Evolutionary conservation across 2,797 vertebrate species (phyloP).

Genomic region (Lutjanus campechanus): DNA sequence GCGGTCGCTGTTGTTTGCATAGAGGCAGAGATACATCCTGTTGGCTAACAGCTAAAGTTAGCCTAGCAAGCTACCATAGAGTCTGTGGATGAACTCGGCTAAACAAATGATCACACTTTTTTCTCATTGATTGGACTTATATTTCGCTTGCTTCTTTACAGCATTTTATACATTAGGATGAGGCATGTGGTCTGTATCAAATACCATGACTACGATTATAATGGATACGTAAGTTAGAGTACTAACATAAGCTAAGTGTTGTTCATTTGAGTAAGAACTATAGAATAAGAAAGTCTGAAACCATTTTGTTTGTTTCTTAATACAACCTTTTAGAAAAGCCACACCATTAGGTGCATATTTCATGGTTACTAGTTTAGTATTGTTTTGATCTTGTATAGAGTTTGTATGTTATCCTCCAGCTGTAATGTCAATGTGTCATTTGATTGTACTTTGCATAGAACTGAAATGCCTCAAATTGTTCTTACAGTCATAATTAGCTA

Average conservation of each 20-base stretch:
- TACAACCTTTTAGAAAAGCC: background rate
- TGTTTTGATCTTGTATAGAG: background rate
- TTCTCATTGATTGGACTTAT: background rate
- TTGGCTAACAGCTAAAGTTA: conserved; percentile 37
- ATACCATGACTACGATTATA: too few species aligned
- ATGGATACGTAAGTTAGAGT: background rate
- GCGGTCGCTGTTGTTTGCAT: background rate
- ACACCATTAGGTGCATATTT: background rate
- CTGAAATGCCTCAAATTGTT: background rate
- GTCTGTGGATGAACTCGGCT: background rate
- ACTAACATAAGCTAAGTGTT: background rate
- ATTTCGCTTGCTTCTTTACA: background rate
- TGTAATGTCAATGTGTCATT: background rate
- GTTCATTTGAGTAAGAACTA: background rate
- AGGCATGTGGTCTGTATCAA: background rate
- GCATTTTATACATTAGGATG: background rate
- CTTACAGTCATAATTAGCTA: background rate
- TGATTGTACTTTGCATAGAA: background rate
- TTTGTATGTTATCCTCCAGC: background rate
- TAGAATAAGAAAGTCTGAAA: background rate
- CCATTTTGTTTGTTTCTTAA: background rate
- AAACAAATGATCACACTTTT: background rate
- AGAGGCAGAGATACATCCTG: background rate
- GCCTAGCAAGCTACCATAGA: conserved; percentile 32
- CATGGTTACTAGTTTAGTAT: background rate